Conservation (phyloP, 2,888 invertebrate genomes). For the Gandaritis pyraliata region DNA sequence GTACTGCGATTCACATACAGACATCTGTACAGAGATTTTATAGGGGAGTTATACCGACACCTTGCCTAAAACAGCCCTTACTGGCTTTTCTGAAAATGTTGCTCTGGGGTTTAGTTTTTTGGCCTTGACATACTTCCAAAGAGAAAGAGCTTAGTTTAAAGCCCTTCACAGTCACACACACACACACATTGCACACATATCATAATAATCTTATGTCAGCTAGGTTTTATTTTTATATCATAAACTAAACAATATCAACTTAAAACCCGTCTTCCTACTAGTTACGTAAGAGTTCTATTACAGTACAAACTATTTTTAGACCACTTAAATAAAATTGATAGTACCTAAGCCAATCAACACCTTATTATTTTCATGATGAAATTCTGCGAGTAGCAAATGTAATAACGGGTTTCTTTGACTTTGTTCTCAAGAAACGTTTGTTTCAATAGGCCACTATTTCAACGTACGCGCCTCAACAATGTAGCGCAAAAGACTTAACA, state of each 20-base stretch:
- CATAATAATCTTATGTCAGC: too few relatives aligned
- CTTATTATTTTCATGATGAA: constrained; percentile 16
- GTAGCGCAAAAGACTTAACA: constrained; percentile 59
- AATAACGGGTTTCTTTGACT: too few relatives aligned
- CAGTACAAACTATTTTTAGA: constrained; percentile 25
- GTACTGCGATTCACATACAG: constrained; percentile 73
- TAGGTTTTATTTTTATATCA: too few relatives aligned
- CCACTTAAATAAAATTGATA: constrained; percentile 29
- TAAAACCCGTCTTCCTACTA: background rate
- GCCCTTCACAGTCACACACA: too few relatives aligned
- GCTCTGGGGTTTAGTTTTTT: background rate
- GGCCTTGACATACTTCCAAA: constrained; percentile 1
- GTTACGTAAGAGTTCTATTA: constrained; percentile 19
- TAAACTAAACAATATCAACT: too few relatives aligned
- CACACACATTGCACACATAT: too few relatives aligned
- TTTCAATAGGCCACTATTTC: constrained; percentile 41
- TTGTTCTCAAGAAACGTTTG: constrained; percentile 22
- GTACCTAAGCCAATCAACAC: constrained; percentile 33
- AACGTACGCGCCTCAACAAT: constrained; percentile 53
- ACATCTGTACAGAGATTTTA: constrained; percentile 58
- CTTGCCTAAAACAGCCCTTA: constrained; percentile 57
- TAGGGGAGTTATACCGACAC: constrained; percentile 66
- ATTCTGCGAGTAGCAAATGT: background rate
- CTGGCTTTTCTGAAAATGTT: constrained; percentile 32
- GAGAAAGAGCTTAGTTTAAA: too few relatives aligned